phyloP scores from a whole-genome alignment of 2,888 invertebrate genomes.

The Trachelus tabidus region DNA sequence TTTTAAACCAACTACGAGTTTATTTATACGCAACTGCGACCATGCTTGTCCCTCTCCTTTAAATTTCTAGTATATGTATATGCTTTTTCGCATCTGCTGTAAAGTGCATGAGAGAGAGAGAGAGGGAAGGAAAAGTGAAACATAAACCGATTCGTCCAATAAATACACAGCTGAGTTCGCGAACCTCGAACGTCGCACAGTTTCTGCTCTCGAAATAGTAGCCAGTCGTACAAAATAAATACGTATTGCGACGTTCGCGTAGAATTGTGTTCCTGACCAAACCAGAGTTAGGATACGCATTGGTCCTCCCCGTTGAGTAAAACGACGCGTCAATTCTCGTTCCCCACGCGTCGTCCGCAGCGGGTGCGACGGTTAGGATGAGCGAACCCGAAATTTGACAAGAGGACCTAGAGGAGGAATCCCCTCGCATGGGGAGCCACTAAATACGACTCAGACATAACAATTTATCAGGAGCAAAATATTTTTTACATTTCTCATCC shows the following conservation, averaged over 20 bases:
- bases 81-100: neutral
- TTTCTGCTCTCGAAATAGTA: neutral
- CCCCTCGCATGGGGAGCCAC: neutral
- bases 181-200: neutral
- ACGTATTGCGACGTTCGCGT: neutral
- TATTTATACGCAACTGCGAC: neutral
- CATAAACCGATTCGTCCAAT: neutral
- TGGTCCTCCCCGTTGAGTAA: neutral
- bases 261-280: neutral
- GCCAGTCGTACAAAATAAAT: neutral
- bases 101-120: neutral
- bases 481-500: neutral
- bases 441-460: neutral
- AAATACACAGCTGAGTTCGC: neutral
- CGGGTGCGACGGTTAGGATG: neutral
- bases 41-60: neutral
- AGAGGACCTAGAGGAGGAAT: neutral
- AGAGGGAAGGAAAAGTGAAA: neutral
- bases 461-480: neutral
- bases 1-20: neutral
- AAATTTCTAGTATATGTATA: neutral
- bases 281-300: neutral
- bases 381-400: neutral
- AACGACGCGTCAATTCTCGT: neutral
- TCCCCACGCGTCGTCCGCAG: neutral